Percentiles rank a stretch among this genome's conserved stretches.
Evolutionary conservation across 2,797 vertebrate genomes (phyloP).

Genomic region (Luscinia luscinia): DNA sequence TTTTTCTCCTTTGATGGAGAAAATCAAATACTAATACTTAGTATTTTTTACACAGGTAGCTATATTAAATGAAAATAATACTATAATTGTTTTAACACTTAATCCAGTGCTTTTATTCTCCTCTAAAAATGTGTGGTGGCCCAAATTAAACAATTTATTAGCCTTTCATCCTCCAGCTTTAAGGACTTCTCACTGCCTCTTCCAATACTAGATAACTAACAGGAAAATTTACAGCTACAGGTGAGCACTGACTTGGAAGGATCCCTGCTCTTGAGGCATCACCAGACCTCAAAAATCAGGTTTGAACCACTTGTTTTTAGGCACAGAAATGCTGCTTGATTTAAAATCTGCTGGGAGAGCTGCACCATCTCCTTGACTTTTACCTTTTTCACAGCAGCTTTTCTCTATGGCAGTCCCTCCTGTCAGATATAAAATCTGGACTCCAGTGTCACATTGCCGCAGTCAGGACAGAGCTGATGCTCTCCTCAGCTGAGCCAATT

Average conservation of each 20-base stretch:
- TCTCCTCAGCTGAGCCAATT: background rate
- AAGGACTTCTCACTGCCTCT: background rate
- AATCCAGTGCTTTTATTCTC: background rate
- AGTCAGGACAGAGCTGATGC: background rate
- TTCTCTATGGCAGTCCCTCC: background rate
- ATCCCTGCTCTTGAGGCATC: background rate
- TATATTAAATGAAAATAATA: background rate
- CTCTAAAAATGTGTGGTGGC: background rate
- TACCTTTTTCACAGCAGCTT: background rate
- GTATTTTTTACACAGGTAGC: background rate
- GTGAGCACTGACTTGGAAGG: background rate
- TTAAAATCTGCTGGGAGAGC: background rate
- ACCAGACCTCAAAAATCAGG: background rate
- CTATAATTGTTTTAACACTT: background rate
- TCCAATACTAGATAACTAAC: background rate
- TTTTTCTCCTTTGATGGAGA: background rate
- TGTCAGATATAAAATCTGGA: background rate
- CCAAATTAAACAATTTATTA: background rate
- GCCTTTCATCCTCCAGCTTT: background rate
- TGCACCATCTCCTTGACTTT: background rate
- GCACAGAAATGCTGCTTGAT: background rate
- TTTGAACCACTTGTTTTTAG: background rate
- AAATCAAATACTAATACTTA: background rate
- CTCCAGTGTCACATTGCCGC: background rate
- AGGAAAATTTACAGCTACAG: background rate